Conservation (phyloP, 2,113 vertebrate genomes). For the Amazona vittata region DNA sequence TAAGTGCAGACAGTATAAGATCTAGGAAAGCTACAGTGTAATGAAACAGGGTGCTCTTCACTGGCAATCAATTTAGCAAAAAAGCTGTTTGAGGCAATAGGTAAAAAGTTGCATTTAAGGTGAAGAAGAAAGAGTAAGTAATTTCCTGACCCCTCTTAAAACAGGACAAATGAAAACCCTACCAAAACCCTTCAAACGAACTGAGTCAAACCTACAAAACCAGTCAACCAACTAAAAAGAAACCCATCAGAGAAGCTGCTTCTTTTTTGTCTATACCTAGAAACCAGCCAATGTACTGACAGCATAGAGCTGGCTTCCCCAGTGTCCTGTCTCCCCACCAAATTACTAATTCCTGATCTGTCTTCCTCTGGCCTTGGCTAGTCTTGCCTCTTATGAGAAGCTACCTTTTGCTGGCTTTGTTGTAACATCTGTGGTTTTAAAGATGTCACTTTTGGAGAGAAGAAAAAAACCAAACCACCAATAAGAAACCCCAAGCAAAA, state of each 20-base stretch:
- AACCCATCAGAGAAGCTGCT: background rate
- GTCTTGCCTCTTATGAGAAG: background rate
- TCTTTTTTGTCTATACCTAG: background rate
- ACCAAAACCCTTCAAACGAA: rapidly evolving
- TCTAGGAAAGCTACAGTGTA: background rate
- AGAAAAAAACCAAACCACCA: background rate
- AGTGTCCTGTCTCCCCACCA: background rate
- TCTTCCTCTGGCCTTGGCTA: background rate
- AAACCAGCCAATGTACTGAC: background rate
- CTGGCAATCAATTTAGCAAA: background rate
- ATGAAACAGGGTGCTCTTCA: background rate
- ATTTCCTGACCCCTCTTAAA: background rate
- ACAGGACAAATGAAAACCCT: background rate
- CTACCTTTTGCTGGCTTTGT: background rate
- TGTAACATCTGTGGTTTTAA: background rate
- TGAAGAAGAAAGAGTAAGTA: background rate
- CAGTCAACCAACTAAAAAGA: rapidly evolving
- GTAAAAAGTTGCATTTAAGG: background rate
- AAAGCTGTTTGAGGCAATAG: background rate
- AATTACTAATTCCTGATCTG: background rate
- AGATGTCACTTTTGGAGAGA: background rate
- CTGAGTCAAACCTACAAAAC: background rate
- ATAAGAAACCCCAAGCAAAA: background rate
- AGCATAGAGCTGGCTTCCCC: background rate
- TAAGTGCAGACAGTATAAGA: background rate